Percentiles rank a stretch among this genome's conserved stretches.
These are phyloP conservation scores for Capitulum mitella DNA, from an alignment of 2,888 invertebrate species.

Conservation along the genomic window DNA sequence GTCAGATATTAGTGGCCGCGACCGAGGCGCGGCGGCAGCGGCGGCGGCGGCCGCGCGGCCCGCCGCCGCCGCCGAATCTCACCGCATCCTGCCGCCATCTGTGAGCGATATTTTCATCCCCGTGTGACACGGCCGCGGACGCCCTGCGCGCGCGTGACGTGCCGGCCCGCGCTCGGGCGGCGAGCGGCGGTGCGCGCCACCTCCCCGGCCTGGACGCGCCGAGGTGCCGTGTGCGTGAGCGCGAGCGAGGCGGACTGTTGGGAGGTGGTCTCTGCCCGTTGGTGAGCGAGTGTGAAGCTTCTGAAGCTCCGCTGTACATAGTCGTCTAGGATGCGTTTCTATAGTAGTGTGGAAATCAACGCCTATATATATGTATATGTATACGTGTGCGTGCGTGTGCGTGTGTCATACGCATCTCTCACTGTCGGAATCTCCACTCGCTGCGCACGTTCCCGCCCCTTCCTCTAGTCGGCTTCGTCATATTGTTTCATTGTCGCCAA, in stretches of 20 bases:
- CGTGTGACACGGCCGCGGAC: background rate
- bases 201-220: no score
- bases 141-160: background rate
- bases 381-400: background rate
- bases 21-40: background rate
- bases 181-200: no score
- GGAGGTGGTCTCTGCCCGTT: no score
- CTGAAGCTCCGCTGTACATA: constrained; percentile 21
- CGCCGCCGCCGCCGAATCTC: background rate
- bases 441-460: background rate
- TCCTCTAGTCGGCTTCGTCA: constrained; percentile 2
- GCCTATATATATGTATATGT: constrained; percentile 2
- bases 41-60: background rate
- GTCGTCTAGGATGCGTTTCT: constrained; percentile 21
- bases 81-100: background rate
- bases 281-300: background rate
- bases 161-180: background rate
- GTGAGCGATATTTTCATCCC: background rate
- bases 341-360: constrained; percentile 17
- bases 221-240: no score
- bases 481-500: constrained; percentile 12
- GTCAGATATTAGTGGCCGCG: no score
- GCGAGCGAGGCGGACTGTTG: no score
- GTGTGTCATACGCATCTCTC: background rate
- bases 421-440: constrained; percentile 3